Evolutionary conservation across 2,888 invertebrate species (phyloP).

Genomic region (Stramonita haemastoma): DNA sequence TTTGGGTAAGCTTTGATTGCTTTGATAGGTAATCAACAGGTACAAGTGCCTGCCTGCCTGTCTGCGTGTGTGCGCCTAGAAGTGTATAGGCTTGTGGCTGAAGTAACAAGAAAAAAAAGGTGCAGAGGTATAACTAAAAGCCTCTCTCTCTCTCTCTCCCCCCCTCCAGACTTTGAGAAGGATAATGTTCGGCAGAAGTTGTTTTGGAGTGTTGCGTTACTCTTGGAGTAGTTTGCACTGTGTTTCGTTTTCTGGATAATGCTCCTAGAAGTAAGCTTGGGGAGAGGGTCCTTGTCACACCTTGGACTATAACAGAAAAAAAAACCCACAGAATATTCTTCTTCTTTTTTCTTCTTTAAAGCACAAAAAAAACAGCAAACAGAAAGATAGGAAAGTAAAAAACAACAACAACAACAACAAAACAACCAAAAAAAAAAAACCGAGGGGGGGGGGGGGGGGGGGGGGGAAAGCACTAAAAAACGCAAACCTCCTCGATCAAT

Average conservation of each 20-base stretch:
- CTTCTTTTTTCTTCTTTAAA: no score
- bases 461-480: background rate
- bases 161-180: background rate
- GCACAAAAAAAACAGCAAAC: background rate
- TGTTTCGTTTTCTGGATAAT: background rate
- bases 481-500: no score
- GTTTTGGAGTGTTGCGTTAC: background rate
- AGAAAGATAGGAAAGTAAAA: background rate
- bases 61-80: background rate
- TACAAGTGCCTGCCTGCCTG: background rate
- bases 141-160: background rate
- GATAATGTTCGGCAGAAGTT: background rate
- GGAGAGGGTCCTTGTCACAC: background rate
- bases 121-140: background rate
- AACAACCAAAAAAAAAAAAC: no score
- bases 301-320: no score
- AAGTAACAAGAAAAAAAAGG: background rate
- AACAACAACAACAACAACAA: no score
- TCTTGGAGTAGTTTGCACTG: background rate
- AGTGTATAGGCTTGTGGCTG: background rate
- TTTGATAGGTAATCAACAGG: background rate
- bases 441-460: background rate
- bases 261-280: background rate
- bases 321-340: no score
- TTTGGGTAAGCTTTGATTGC: constrained; percentile 5